Evolutionary conservation across 2,888 invertebrate genomes (phyloP).

Genomic region (Fragum fragum): DNA sequence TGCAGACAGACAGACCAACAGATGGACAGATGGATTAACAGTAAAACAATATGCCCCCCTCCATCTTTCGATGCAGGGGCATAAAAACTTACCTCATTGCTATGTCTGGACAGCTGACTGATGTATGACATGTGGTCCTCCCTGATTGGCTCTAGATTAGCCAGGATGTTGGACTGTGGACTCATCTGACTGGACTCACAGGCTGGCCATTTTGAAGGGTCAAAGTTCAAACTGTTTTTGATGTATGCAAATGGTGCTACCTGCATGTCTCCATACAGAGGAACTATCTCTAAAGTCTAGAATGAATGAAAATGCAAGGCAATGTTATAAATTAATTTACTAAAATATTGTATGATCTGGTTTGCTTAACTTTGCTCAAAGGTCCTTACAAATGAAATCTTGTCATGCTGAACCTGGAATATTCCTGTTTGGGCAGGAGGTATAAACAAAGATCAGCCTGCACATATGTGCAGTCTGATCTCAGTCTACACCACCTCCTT

Average conservation of each 20-base stretch:
- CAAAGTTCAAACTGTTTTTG: slow-evolving; percentile 89
- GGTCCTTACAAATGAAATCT: no score
- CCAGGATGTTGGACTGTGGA: slow-evolving; percentile 94
- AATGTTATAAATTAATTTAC: background rate
- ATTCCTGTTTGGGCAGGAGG: no score
- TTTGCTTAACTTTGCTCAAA: no score
- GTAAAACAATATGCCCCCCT: no score
- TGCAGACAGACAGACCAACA: no score
- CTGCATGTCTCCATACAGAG: slow-evolving; percentile 99
- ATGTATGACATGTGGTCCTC: slow-evolving; percentile 99
- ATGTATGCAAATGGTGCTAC: slow-evolving; percentile 99
- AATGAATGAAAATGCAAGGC: background rate
- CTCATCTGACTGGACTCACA: slow-evolving; percentile 92
- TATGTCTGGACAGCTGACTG: slow-evolving; percentile 97
- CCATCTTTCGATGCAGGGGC: no score
- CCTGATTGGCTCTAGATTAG: slow-evolving; percentile 95
- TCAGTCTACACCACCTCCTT: no score
- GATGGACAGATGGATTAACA: no score
- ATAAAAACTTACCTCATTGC: slow-evolving; percentile 88
- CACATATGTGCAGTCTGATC: no score
- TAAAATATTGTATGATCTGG: background rate
- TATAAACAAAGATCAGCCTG: no score
- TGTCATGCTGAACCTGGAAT: no score
- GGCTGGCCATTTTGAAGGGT: slow-evolving; percentile 84
- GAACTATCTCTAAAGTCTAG: slow-evolving; percentile 85